Evolutionary conservation across 2,888 invertebrate genomes (phyloP), one percentile per base, ranked within the genome.

Genomic region (Lacanobia wlatinum): DNA sequence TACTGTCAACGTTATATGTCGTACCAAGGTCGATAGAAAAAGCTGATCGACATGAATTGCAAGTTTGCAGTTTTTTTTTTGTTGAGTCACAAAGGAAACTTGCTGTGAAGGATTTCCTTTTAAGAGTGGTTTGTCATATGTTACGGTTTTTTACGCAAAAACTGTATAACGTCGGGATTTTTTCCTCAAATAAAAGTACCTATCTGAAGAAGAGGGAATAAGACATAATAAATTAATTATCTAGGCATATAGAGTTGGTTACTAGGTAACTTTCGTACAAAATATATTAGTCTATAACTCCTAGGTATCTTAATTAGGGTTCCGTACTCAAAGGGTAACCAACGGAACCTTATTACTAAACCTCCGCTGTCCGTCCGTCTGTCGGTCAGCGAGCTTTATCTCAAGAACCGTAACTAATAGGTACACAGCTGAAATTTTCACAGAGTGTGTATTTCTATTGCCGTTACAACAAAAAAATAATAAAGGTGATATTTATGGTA

Each of bases 21-120:
- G 58, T 74, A 78, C 55, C 85, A 87, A 87, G 87, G 88, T 73
- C 72, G 50, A 18, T 10, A 53, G 34, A 61, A 78, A 74, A 78
- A 74, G 67, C 40, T 59, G 67, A 61, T 56, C 23, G 61, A 53
- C 34, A 62, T 67, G 69, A 73, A 10, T 68, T 74, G 70, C 55
- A 40, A 23, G 10, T 40, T 67, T 70, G 74, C 40, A n/a, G 34
- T 10, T 34, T 64, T 70, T 64, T 70, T 78, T 71, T 62, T 56
- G 18, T 56, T 23, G 23, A 7, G 18, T 18, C 23, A 1, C n/a
- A 50, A 40, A 56, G 50, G 58, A 46, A 56, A 48, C 55, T 56
- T 38, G 16, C 1, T 55, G 21, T 60, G 10, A 62, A 64, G 60
- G 65, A 81, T 70, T 43, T 70, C 50, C 70, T 53, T n/a, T n/a